phyloP scores from a whole-genome alignment of 1,140 invertebrate species.

The Reticulitermes speratus region DNA sequence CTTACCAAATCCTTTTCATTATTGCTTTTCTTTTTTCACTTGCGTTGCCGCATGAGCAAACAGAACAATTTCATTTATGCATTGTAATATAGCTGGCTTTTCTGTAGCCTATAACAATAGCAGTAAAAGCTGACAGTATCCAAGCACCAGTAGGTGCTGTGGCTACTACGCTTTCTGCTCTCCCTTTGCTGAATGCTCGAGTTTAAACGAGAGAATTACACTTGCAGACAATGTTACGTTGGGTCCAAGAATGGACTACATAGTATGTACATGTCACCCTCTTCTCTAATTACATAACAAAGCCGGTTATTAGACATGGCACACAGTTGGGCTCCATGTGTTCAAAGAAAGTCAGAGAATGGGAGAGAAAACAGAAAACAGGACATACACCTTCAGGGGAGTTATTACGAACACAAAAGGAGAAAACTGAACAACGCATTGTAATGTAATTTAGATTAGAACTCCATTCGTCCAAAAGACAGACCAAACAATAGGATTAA shows the following conservation, averaged over 20 bases:
- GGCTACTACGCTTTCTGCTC: background rate
- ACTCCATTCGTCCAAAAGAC: background rate
- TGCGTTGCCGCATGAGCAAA: background rate
- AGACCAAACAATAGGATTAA: background rate
- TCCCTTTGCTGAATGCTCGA: no score
- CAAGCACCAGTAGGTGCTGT: background rate
- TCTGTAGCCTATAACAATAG: background rate
- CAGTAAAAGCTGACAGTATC: constrained; percentile 8
- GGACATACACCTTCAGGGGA: background rate
- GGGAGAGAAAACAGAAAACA: background rate
- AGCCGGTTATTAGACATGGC: background rate
- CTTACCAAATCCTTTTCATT: no score
- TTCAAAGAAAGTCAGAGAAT: background rate
- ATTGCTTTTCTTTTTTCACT: no score
- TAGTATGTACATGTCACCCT: background rate
- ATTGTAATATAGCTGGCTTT: no score
- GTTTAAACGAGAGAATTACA: no score
- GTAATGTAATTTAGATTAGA: background rate
- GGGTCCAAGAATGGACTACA: background rate
- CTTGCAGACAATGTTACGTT: no score
- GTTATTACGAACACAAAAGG: constrained; percentile 6
- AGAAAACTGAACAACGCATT: background rate
- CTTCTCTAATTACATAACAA: background rate
- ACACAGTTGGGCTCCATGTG: background rate
- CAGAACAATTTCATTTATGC: background rate